phyloP scores from a whole-genome alignment of 2,888 invertebrate species.

The Buathra laborator region DNA sequence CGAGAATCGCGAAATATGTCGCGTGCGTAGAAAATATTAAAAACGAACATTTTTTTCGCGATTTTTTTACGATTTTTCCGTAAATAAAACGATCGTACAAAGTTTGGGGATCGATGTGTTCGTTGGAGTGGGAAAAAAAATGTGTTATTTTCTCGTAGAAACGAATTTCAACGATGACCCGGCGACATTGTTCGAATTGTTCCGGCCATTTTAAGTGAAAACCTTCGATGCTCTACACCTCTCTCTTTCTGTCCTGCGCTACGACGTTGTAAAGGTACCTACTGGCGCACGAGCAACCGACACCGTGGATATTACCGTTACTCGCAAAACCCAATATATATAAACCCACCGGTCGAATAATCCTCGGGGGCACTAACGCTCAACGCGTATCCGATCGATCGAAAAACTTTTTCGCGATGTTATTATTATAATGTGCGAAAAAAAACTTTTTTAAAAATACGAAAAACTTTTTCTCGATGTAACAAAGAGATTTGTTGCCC shows the following conservation, averaged over 20 bases:
- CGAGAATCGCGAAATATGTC: neutral
- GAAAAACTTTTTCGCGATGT: neutral
- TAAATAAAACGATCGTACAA: neutral
- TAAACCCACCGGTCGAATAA: constrained; percentile 5
- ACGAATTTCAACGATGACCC: constrained; percentile 25
- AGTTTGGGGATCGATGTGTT: neutral
- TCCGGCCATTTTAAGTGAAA: constrained; percentile 77
- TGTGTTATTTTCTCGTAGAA: neutral
- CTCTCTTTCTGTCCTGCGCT: constrained; percentile 58
- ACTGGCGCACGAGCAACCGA: constrained; percentile 28
- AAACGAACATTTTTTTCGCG: neutral
- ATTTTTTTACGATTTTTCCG: neutral
- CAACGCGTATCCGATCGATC: neutral
- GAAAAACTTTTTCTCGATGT: neutral
- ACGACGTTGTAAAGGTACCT: constrained; percentile 13
- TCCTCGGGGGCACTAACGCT: neutral
- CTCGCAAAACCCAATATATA: constrained; percentile 29
- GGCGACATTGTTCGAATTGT: constrained; percentile 73
- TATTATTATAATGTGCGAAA: neutral
- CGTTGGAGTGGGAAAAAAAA: neutral
- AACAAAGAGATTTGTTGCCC: constrained; percentile 45
- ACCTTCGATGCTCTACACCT: constrained; percentile 53
- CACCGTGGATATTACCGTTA: constrained; percentile 34
- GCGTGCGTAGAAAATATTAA: neutral
- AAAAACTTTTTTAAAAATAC: neutral